A percentile compares a stretch with the other conserved stretches of the same genome.
Conservation (phyloP, 1,140 invertebrate species). For the Magallana gigas region DNA sequence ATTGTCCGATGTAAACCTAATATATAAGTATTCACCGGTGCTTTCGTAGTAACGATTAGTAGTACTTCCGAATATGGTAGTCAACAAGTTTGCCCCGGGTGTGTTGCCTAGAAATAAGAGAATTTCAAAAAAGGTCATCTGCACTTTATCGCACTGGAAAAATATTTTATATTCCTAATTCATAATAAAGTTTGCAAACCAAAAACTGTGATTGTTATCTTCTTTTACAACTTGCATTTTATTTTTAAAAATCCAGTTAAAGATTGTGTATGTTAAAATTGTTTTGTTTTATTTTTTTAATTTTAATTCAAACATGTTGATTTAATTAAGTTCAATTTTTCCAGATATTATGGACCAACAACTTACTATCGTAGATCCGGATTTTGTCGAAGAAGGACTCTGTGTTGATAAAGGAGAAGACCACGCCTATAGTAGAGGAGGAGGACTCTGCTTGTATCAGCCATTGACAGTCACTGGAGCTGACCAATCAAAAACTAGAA, state of each 20-base stretch:
- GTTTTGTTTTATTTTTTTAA: too few species aligned
- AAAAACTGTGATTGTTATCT: too few species aligned
- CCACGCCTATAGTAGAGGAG: background rate
- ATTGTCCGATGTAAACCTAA: slow-evolving; percentile 16
- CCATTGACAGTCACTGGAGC: slow-evolving; percentile 1
- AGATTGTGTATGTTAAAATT: too few species aligned
- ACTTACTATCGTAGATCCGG: slow-evolving; percentile 3
- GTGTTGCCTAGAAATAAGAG: background rate
- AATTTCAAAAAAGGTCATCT: background rate
- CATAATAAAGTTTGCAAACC: too few species aligned
- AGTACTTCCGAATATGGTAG: background rate
- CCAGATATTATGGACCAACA: background rate
- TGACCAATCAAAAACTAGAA: background rate
- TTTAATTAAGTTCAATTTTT: too few species aligned
- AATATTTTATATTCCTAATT: too few species aligned
- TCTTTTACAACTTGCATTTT: too few species aligned
- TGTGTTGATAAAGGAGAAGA: background rate
- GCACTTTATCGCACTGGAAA: too few species aligned
- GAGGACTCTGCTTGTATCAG: background rate
- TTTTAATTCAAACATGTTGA: too few species aligned
- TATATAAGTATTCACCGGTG: slow-evolving; percentile 13
- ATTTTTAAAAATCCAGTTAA: too few species aligned
- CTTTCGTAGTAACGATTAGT: slow-evolving; percentile 7
- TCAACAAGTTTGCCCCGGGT: background rate
- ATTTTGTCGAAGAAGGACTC: slow-evolving; percentile 26